Percentiles rank a stretch among this genome's conserved stretches.
Conservation (phyloP, 2,888 invertebrate genomes). For the Archips crataeganus region DNA sequence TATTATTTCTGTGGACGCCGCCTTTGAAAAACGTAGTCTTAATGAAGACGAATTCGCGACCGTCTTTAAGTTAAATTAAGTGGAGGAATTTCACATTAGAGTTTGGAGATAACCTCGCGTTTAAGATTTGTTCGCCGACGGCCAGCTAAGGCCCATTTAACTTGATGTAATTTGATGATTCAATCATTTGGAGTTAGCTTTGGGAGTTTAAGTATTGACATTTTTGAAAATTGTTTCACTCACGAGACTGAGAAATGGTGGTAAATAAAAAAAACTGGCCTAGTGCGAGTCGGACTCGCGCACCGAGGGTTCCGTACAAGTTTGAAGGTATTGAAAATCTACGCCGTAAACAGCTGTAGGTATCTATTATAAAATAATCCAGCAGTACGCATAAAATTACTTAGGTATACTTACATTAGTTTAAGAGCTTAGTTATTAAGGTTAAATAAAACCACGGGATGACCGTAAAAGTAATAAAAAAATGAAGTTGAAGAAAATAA, state of each 20-base stretch:
- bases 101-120: constrained; percentile 32
- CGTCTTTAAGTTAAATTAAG: constrained; percentile 43
- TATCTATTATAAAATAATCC: no score
- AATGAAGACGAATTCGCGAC: constrained; percentile 41
- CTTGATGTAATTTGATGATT: constrained; percentile 10
- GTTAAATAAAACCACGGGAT: no score
- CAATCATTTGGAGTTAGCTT: neutral
- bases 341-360: no score
- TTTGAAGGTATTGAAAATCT: no score
- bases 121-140: constrained; percentile 26
- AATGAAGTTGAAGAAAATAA: no score
- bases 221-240: neutral
- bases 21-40: neutral
- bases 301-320: no score
- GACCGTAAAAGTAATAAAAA: no score
- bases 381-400: no score
- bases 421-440: no score
- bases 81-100: constrained; percentile 39
- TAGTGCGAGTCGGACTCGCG: no score
- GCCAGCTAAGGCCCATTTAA: neutral
- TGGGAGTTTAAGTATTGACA: neutral
- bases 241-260: neutral
- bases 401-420: no score
- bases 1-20: constrained; percentile 20
- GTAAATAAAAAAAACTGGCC: no score